These are phyloP conservation scores for Hermaeophaga mercurialis DNA, from an alignment of 2,888 invertebrate genomes.

Conservation along the genomic window DNA sequence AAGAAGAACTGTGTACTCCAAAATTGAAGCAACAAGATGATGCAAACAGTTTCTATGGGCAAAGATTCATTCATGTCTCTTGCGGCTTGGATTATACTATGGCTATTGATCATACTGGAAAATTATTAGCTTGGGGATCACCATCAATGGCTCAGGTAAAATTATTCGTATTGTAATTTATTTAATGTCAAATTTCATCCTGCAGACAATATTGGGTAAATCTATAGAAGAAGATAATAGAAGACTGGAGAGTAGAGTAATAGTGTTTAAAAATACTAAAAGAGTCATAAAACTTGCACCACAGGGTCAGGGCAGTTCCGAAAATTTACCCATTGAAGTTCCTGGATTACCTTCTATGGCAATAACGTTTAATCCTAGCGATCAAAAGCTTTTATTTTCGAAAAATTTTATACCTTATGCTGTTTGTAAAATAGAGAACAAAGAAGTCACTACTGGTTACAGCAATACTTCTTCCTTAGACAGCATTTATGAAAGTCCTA, in stretches of 20 bases:
- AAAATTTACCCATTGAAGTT: slow-evolving; percentile 54
- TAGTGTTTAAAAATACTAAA: slow-evolving; percentile 73
- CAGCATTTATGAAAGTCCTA: slow-evolving; percentile 42
- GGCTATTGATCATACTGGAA: slow-evolving; percentile 69
- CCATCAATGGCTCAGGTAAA: slow-evolving; percentile 70
- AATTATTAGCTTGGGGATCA: slow-evolving; percentile 78
- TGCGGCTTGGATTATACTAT: slow-evolving; percentile 82
- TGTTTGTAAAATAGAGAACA: slow-evolving; percentile 43
- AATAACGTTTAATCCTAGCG: slow-evolving; percentile 53
- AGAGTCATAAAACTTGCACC: slow-evolving; percentile 72
- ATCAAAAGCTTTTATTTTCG: slow-evolving; percentile 47
- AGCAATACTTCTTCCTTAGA: slow-evolving; percentile 34
- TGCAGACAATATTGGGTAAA: slow-evolving; percentile 62
- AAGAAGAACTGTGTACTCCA: slow-evolving; percentile 85
- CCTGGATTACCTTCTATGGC: slow-evolving; percentile 55
- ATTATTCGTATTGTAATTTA: background rate
- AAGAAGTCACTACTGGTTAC: slow-evolving; percentile 20
- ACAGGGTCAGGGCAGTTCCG: slow-evolving; percentile 47
- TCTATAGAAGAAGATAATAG: slow-evolving; percentile 63
- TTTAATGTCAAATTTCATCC: slow-evolving; percentile 25
- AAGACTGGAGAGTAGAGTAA: slow-evolving; percentile 62
- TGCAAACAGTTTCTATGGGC: slow-evolving; percentile 46
- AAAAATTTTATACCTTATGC: slow-evolving; percentile 45
- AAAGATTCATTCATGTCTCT: slow-evolving; percentile 59
- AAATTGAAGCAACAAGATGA: slow-evolving; percentile 55